Evolutionary conservation across 2,113 vertebrate species (phyloP).

Genomic region (Scopus umbretta): DNA sequence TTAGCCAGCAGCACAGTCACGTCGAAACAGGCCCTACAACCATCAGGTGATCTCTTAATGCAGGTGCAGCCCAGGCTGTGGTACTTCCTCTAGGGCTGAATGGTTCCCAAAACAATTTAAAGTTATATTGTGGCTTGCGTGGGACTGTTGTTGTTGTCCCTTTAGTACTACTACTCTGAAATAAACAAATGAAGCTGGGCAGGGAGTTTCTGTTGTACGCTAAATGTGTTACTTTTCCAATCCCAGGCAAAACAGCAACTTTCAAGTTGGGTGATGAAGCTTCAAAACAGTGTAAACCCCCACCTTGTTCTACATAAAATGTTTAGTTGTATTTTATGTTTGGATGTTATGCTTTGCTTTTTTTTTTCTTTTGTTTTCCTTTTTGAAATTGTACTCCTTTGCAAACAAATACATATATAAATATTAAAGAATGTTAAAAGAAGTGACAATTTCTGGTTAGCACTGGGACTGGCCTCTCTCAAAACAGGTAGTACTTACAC

Average conservation of each 20-base stretch:
- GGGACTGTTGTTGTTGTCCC: background rate
- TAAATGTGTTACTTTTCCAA: background rate
- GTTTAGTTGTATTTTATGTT: background rate
- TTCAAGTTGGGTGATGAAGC: background rate
- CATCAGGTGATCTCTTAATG: background rate
- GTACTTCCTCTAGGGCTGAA: background rate
- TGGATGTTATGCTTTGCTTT: background rate
- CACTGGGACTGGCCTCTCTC: background rate
- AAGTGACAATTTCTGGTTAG: background rate
- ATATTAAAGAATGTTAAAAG: background rate
- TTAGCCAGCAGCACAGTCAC: background rate
- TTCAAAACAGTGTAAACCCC: background rate
- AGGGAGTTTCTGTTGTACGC: background rate
- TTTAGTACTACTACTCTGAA: background rate
- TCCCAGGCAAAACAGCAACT: background rate
- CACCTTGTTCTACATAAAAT: background rate
- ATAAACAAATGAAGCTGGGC: background rate
- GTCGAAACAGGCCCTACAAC: background rate
- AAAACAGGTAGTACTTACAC: background rate
- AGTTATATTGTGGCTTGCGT: fast-evolving
- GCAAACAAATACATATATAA: background rate
- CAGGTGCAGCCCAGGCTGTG: background rate
- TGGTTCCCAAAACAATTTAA: background rate
- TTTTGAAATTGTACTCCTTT: background rate
- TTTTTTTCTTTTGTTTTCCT: too few species aligned